Conservation (phyloP, 1,140 invertebrate genomes). For the Amyelois transitella region DNA sequence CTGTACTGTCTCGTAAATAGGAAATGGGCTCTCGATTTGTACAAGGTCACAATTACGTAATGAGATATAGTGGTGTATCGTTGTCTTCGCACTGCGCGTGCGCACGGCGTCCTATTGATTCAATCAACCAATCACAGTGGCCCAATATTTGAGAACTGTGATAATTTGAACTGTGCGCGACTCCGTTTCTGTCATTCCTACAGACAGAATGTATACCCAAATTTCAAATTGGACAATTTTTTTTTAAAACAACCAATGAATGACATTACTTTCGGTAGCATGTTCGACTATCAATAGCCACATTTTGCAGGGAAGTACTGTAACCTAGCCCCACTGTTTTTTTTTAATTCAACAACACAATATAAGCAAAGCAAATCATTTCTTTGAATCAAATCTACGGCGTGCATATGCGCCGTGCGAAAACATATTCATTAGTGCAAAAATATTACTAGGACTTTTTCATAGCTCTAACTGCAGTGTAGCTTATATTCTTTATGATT, state of each 20-base stretch:
- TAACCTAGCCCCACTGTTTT: too few relatives aligned
- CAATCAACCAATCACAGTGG: too few relatives aligned
- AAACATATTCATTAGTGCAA: conserved; percentile 12
- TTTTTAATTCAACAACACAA: neutral
- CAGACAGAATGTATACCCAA: too few relatives aligned
- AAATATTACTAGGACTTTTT: conserved; percentile 12
- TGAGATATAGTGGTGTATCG: conserved; percentile 16
- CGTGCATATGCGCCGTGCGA: neutral
- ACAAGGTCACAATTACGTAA: conserved; percentile 22
- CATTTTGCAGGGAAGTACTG: too few relatives aligned
- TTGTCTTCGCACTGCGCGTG: neutral
- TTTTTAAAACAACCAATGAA: too few relatives aligned
- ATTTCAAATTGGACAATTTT: too few relatives aligned
- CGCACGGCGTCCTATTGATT: neutral
- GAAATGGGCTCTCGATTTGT: conserved; percentile 18
- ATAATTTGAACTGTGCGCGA: too few relatives aligned
- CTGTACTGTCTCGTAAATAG: conserved; percentile 15
- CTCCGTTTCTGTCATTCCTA: too few relatives aligned
- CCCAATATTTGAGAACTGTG: too few relatives aligned
- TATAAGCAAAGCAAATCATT: neutral
- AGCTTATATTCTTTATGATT: neutral
- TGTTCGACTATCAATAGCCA: too few relatives aligned
- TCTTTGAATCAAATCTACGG: neutral
- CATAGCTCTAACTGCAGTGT: neutral
- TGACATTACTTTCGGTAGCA: too few relatives aligned